Conservation (phyloP, 2,797 vertebrate species). For the Hyperoplus lanceolatus region DNA sequence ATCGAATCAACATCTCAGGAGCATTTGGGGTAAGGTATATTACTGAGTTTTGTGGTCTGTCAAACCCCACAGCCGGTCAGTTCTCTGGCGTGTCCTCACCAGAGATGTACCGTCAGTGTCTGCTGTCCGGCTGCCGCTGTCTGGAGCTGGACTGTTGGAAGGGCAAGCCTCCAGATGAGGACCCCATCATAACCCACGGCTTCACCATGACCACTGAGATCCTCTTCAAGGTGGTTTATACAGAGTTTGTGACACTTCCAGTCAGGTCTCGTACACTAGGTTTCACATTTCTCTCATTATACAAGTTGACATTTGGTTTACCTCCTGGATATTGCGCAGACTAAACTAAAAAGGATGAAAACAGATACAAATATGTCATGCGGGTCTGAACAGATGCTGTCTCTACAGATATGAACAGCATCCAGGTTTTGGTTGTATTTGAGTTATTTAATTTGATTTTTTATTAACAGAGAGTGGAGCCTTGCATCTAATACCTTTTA, state of each 20-base stretch:
- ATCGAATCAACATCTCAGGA: not conserved
- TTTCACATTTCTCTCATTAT: not conserved
- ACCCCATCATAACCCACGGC: constrained; percentile 97
- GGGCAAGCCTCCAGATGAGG: constrained; percentile 95
- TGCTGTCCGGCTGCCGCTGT: constrained; percentile 95
- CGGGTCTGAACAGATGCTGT: not conserved
- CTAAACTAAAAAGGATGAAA: not conserved
- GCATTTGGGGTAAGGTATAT: not conserved
- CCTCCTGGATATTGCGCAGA: not conserved
- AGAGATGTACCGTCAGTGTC: constrained; percentile 97
- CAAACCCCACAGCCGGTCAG: constrained; percentile 89
- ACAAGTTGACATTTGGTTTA: not conserved
- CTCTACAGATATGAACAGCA: not conserved
- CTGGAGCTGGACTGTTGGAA: constrained; percentile 99
- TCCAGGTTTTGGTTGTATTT: not conserved
- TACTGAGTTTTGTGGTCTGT: constrained; percentile 2
- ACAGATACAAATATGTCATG: not conserved
- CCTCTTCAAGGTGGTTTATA: constrained; percentile 91
- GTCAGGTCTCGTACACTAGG: not conserved
- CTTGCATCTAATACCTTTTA: no score
- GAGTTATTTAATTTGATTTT: not conserved
- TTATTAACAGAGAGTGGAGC: not conserved
- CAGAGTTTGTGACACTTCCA: not conserved
- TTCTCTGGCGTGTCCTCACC: constrained; percentile 96
- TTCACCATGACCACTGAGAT: constrained; percentile 99